Base-by-base conservation (phyloP, 1,140 invertebrate genomes). In the Tribolium castaneum region DNA sequence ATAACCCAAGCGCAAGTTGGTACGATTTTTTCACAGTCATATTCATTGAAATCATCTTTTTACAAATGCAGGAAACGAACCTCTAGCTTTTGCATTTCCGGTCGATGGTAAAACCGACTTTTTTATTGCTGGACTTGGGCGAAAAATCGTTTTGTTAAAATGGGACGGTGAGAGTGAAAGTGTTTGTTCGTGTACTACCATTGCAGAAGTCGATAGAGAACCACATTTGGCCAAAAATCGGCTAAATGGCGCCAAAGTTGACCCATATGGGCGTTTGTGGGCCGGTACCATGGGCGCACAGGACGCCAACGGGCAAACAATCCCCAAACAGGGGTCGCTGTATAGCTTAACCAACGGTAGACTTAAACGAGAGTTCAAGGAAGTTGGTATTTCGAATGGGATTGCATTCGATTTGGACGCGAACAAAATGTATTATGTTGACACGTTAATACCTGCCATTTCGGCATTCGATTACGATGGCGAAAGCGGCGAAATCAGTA, bases 201-300 rank as follows among this genome's bases (percentile, higher is more conserved):
- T 90, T 14, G 87, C 87, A 1, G 89, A 90, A 70, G 90, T 95
- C 0, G 94, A 95, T 51, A 79, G 82, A 0, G 86, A 90, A 13
- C 83, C 83, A 0, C 52, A 72, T 34, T 25, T 79, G 14, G 50
- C 30, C 34, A 85, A 84, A 1, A 95, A 92, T 81, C 88, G 94
- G 80, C 91, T 95, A 77, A 97, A 97, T 83, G 95, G 97, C 85
- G 96, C 91, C n/a, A 97, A 97, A 87, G 92, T 92, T 77, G 96
- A 97, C 86, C 89, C 91, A 0, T 86, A 82, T 4, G 96, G 96
- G 19, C 88, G 94, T 49, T 86, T 97, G 1, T 96, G 93, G 90
- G 89, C 90, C 75, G 94, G 93, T 52, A 94, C 93, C 16, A 94
- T 94, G 92, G 90, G 89, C 2, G 79, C 86, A 14, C 89, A 91